These are phyloP conservation scores for Drosophila prosaltans DNA, from an alignment of 1,140 invertebrate genomes.

Conservation along the genomic window DNA sequence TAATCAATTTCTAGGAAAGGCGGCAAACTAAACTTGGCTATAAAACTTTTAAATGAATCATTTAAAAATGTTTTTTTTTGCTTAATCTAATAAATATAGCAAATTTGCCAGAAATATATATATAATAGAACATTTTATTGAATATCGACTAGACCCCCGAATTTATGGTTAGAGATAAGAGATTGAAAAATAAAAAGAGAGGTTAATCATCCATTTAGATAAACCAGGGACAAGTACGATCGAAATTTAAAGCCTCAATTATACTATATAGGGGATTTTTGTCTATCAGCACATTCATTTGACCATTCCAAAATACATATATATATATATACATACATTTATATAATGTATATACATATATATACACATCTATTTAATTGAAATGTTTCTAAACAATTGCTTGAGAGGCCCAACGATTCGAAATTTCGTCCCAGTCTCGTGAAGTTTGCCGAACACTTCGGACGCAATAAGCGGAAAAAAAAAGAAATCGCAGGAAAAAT, in stretches of 20 bases:
- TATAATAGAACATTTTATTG: no score
- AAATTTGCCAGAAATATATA: not conserved
- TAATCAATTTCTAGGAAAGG: conserved; percentile 85
- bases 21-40: conserved; percentile 44
- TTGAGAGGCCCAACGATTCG: not conserved
- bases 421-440: not conserved
- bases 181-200: no score
- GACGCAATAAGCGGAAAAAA: not conserved
- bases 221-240: no score
- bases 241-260: no score
- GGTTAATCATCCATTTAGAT: no score
- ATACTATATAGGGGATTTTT: no score
- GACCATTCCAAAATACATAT: no score
- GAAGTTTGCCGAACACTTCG: not conserved
- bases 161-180: no score
- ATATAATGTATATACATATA: no score
- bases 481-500: not conserved
- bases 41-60: conserved; percentile 2
- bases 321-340: no score
- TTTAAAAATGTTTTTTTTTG: not conserved
- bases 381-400: conserved; percentile 2
- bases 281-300: no score
- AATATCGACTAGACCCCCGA: no score
- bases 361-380: not conserved
- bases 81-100: not conserved